Evolutionary conservation across 2,113 vertebrate genomes (phyloP).

Genomic region (Pseudolaguvia tuberculata): DNA sequence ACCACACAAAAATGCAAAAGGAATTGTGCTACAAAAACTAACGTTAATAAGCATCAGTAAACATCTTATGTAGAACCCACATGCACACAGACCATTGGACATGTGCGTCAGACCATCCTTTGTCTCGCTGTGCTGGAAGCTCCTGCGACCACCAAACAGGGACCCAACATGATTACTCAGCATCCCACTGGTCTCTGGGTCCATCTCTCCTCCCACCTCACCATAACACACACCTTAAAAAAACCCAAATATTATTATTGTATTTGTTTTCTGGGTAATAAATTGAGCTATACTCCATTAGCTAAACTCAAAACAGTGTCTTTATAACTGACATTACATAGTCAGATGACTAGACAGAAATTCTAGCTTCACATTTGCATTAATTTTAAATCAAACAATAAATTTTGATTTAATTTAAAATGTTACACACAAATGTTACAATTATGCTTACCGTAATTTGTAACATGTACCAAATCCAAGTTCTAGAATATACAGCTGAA

Average conservation of each 20-base stretch:
- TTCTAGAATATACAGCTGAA: too few species aligned
- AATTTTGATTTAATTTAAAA: too few species aligned
- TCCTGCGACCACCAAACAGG: constrained; percentile 66
- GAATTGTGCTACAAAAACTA: background rate
- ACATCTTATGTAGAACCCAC: background rate
- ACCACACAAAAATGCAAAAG: background rate
- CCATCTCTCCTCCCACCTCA: constrained; percentile 67
- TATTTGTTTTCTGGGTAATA: background rate
- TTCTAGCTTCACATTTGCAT: too few species aligned
- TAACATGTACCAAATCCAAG: too few species aligned
- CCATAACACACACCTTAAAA: constrained; percentile 70
- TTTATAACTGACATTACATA: too few species aligned
- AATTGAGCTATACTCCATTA: too few species aligned
- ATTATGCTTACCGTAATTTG: too few species aligned
- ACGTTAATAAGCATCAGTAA: background rate
- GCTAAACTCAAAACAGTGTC: too few species aligned
- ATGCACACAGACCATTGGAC: constrained; percentile 55
- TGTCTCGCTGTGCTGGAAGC: constrained; percentile 66
- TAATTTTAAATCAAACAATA: too few species aligned
- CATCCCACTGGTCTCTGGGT: constrained; percentile 63
- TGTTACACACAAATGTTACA: too few species aligned
- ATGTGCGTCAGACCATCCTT: constrained; percentile 58
- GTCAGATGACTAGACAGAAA: too few species aligned
- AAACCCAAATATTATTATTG: background rate
- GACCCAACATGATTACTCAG: constrained; percentile 67